Conservation (phyloP, 2,888 invertebrate species). For the Hyppa rectilinea region DNA sequence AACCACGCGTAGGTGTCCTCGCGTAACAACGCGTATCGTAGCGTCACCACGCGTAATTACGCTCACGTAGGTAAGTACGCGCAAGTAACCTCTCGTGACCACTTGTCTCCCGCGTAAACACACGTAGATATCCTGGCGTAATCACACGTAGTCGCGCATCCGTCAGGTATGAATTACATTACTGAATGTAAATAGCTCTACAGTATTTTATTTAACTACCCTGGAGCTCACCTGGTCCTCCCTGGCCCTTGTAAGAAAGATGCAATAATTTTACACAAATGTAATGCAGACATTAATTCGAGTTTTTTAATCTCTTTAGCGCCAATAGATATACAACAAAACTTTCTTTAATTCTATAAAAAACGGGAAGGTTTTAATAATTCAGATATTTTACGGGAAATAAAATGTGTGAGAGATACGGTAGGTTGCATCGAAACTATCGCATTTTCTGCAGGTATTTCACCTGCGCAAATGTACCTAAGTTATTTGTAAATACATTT, state of each 20-base stretch:
- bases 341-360: background rate
- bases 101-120: background rate
- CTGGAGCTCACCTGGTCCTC: slow-evolving; percentile 64
- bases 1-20: background rate
- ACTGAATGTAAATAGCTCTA: slow-evolving; percentile 21
- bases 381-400: background rate
- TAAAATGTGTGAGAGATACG: background rate
- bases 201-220: slow-evolving; percentile 24
- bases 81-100: background rate
- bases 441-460: background rate
- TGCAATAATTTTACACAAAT: slow-evolving; percentile 60
- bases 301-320: background rate
- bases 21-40: background rate
- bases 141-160: background rate
- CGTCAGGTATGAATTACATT: slow-evolving; percentile 30
- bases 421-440: slow-evolving; percentile 17
- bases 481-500: background rate
- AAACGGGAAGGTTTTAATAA: background rate
- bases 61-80: too few relatives aligned
- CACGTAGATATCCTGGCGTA: background rate
- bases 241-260: slow-evolving; percentile 61
- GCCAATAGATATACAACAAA: background rate
- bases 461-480: too few relatives aligned
- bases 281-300: slow-evolving; percentile 18
- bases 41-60: background rate